Percentiles rank a stretch among this genome's conserved stretches.
phyloP scores from a whole-genome alignment of 2,888 invertebrate genomes.

The Trachelus stipa region DNA sequence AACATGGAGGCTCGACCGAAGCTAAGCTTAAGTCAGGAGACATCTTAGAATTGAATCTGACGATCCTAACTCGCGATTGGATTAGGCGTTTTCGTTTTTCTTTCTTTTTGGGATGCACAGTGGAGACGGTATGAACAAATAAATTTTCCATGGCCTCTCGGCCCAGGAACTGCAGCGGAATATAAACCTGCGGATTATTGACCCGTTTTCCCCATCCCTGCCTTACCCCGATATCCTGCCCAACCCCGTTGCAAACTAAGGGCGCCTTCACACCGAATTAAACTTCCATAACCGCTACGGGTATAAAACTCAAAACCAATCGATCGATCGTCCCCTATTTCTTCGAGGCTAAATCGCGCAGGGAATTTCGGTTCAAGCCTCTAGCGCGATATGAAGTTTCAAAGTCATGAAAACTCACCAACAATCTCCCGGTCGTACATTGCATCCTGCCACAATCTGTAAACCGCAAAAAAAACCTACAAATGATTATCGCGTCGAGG shows the following conservation, averaged over 20 bases:
- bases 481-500: not conserved
- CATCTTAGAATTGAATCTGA: not conserved
- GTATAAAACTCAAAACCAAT: not conserved
- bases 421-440: not conserved
- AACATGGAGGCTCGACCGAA: not conserved
- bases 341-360: not conserved
- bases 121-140: constrained; percentile 28
- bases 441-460: not conserved
- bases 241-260: not conserved
- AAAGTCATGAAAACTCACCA: not conserved
- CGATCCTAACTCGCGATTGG: not conserved
- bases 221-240: constrained; percentile 14
- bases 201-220: constrained; percentile 23
- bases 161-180: constrained; percentile 25
- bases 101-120: not conserved
- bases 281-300: not conserved
- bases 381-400: not conserved
- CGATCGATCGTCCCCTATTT: not conserved
- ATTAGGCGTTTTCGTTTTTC: not conserved
- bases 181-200: constrained; percentile 30
- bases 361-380: not conserved
- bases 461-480: not conserved
- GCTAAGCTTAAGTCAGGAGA: not conserved
- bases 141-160: constrained; percentile 29
- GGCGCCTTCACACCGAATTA: not conserved